Conservation (phyloP, 2,797 vertebrate species). For the Zenarchopterus dispar region DNA sequence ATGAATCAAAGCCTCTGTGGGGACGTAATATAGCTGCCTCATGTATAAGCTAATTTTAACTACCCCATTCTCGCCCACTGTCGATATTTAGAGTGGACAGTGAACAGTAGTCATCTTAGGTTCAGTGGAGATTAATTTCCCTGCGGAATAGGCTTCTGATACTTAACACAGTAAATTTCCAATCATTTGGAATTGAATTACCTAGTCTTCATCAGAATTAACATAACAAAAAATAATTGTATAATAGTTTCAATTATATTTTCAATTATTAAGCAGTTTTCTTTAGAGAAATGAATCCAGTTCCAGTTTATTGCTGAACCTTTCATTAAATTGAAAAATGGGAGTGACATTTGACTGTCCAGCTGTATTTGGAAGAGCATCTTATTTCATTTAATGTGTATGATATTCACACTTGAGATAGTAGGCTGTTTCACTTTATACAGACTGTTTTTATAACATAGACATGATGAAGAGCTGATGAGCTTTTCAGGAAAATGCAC, state of each 20-base stretch:
- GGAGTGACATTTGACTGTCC: conserved; percentile 65
- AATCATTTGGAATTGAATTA: conserved; percentile 72
- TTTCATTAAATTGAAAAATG: conserved; percentile 62
- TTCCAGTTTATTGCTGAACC: conserved; percentile 59
- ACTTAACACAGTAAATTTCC: conserved; percentile 63
- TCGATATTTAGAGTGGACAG: conserved; percentile 75
- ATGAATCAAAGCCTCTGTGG: conserved; percentile 14
- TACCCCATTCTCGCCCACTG: conserved; percentile 42
- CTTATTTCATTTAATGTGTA: conserved; percentile 53
- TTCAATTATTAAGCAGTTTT: conserved; percentile 66
- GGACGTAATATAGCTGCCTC: conserved; percentile 55
- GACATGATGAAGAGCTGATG: conserved; percentile 26
- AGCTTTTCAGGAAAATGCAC: conserved; percentile 2
- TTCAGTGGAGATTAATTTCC: conserved; percentile 75
- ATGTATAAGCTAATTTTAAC: conserved; percentile 48
- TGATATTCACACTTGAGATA: conserved; percentile 33
- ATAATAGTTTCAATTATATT: conserved; percentile 70
- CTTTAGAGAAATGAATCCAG: conserved; percentile 43
- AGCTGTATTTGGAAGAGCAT: conserved; percentile 43
- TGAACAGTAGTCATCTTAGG: conserved; percentile 72
- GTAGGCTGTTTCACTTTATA: conserved; percentile 14
- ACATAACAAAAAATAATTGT: conserved; percentile 68
- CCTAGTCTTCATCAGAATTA: conserved; percentile 64
- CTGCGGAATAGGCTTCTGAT: conserved; percentile 75
- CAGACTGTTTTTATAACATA: conserved; percentile 9